Conservation (phyloP, 2,797 vertebrate genomes). For the Coregonus ussuriensis region DNA sequence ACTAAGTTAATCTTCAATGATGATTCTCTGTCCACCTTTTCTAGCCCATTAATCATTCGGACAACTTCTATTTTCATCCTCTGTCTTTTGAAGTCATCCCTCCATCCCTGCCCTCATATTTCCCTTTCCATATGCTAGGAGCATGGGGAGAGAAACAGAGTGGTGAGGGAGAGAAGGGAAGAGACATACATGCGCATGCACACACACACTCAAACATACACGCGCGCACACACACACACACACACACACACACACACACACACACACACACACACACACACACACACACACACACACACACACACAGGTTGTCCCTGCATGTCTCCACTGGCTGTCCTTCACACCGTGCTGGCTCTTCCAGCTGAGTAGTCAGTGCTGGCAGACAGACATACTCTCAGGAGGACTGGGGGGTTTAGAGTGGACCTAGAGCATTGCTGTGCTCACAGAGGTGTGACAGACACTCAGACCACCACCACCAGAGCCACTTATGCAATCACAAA, state of each 20-base stretch:
- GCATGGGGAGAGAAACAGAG: not conserved
- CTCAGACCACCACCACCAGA: not conserved
- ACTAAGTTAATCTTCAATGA: not conserved
- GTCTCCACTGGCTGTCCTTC: not conserved
- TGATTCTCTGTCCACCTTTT: not conserved
- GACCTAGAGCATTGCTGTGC: not conserved
- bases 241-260: not conserved
- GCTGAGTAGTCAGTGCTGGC: not conserved
- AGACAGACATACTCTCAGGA: not conserved
- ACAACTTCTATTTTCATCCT: not conserved
- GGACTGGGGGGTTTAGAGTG: slow-evolving; percentile 2
- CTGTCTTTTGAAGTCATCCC: not conserved
- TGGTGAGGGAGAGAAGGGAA: not conserved
- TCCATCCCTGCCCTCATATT: not conserved
- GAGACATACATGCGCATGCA: not conserved
- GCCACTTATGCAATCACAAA: slow-evolving; percentile 4
- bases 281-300: not conserved
- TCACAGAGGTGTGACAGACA: not conserved
- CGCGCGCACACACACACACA: not conserved
- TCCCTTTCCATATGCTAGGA: not conserved
- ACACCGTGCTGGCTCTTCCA: not conserved
- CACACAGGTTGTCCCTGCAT: not conserved
- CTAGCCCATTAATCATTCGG: not conserved
- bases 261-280: too few relatives aligned
- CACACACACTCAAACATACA: not conserved